These are phyloP conservation scores for Pogonus chalceus DNA, from an alignment of 1,140 invertebrate species.

Conservation along the genomic window DNA sequence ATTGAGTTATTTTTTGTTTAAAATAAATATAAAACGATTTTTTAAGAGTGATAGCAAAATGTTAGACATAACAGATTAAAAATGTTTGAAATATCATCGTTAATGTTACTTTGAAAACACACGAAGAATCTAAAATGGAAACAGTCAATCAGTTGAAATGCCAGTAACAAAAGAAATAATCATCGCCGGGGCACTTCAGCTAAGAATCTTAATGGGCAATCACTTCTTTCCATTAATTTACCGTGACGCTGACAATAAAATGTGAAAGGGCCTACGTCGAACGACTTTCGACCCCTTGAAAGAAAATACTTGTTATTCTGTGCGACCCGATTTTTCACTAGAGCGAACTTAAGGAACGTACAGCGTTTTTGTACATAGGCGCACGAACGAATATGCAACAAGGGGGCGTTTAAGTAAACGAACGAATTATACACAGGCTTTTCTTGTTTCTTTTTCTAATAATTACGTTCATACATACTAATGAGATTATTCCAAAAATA, in stretches of 20 bases:
- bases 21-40: too few species aligned
- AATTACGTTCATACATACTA: neutral
- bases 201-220: conserved; percentile 4
- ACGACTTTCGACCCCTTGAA: conserved; percentile 4
- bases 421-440: too few species aligned
- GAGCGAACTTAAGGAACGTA: neutral
- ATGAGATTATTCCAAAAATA: neutral
- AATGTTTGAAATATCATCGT: too few species aligned
- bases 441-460: neutral
- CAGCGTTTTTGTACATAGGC: too few species aligned
- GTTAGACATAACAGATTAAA: too few species aligned
- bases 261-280: neutral
- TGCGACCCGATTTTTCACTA: conserved; percentile 4
- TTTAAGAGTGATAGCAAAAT: too few species aligned
- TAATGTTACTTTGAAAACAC: too few species aligned
- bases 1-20: too few species aligned
- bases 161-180: conserved; percentile 5
- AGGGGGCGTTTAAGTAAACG: too few species aligned
- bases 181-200: neutral
- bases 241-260: conserved; percentile 4
- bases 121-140: neutral
- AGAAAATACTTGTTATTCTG: conserved; percentile 6
- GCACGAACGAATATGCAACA: neutral
- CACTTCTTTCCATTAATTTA: conserved; percentile 3
- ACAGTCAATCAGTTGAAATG: neutral